Evolutionary conservation across 2,888 invertebrate genomes (phyloP), one percentile per base, ranked within the genome.

Genomic region (Gnatocerus cornutus): DNA sequence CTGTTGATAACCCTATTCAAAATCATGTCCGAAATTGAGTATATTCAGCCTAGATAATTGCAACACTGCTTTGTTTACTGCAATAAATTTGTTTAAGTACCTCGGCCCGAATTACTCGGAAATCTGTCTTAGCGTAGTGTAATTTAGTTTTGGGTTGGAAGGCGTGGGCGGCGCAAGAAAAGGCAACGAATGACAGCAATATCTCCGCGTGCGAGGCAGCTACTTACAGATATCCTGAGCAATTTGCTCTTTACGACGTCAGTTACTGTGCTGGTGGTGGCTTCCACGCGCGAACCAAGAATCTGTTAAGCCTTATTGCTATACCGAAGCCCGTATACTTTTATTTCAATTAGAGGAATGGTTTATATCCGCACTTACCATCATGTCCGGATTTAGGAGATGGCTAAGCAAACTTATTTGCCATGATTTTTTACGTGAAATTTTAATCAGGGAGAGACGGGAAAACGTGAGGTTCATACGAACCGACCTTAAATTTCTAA

Each of bases 161-260:
- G 50, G 12, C 45, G 21, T 43, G 55, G 29, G 53, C 16, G 37
- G 45, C 59, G 41, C 37, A 68, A 68, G 64, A 68, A 68, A 69
- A 67, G 68, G 71, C 74, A 78, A 78, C 76, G 79, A 80, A 81
- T 79, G 77, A 76, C 77, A 77, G 78, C 78, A 79, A 81, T 81
- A 80, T 81, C 79, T 79, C 79, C 76, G 73, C 77, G 78, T 76
- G 77, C 76, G 74, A 81, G 78, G 77, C 78, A 75, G 76, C 78
- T 78, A 78, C 79, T 80, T 77, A 79, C 79, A 78, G 80, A 82
- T 80, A 81, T 80, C 81, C 80, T 76, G 73, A 79, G 81, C 81
- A 83, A 83, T 83, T 83, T 82, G 80, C 81, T 80, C 81, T 81
- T 83, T 83, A 83, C 81, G 83, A 82, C 78, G 79, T 76, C 77